Base-by-base conservation (phyloP, 2,797 vertebrate genomes). In the Oreonectes daqikongensis region DNA sequence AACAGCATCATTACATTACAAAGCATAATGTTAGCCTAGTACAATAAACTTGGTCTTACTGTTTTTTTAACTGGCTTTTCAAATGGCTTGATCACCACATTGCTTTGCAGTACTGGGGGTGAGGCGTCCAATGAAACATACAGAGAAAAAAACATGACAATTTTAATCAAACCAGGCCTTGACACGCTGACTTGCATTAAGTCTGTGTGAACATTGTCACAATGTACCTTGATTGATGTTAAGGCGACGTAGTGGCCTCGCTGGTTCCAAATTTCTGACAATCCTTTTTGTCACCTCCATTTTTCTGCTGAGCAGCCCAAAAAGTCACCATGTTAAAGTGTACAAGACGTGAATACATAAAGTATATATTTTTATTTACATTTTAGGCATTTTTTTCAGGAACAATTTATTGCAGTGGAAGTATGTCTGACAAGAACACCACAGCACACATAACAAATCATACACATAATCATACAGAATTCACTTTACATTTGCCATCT, bases 251-350 rank as follows among this genome's bases (percentile, higher is more conserved):
- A 94, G 85, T 2, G 93, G 93, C 81, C 93, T 91, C 0, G 93
- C 93, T n/a, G 92, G 93, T 82, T 93, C 87, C 80, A 94, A 86
- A 46, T 92, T 88, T 65, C 89, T 91, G 5, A 86, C 38, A 79
- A 86, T 86, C 83, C 84, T 90, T 57, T 85, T 91, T 17, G 90
- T 87, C 46, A 90, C 83, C 71, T 93, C 92, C 93, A 94, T 94
- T 80, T 86, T 84, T 71, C 72, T 73, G 48, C 32, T 88, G 55
- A 52, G 69, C 8, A 20, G 24, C 8, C 1, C 14, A 53, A 63
- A 38, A 0, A 15, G 48, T 52, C 1, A 28, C 32, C 52, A 73
- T 15, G 24, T 42, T 24, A 22, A 46, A 24, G 1, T 24, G 15
- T n/a, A 9, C 4, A 26, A 60, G 10, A 18, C 18, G 42, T 35